These are phyloP conservation scores for Ciconia boyciana DNA, from an alignment of 2,113 vertebrate species.

Conservation along the genomic window DNA sequence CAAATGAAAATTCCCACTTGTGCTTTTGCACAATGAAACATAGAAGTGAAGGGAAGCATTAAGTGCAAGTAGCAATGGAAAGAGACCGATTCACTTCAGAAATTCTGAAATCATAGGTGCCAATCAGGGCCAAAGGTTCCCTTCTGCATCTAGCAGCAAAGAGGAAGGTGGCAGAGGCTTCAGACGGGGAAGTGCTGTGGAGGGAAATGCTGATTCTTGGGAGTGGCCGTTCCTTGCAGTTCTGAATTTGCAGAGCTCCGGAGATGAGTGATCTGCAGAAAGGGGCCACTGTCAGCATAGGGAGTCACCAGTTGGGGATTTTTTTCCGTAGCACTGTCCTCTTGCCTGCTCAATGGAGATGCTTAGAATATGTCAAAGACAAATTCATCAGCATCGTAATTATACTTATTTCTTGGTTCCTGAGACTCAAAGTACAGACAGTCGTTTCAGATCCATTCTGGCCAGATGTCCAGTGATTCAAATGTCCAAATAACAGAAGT, in stretches of 20 bases:
- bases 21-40: not conserved
- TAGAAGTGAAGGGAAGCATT: not conserved
- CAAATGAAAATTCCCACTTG: not conserved
- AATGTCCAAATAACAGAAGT: not conserved
- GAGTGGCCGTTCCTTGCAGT: not conserved
- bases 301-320: not conserved
- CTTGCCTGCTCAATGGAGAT: not conserved
- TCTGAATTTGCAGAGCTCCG: not conserved
- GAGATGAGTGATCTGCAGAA: not conserved
- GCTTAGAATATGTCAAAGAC: not conserved
- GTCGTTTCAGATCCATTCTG: not conserved
- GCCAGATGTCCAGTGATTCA: not conserved
- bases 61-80: rapidly evolving
- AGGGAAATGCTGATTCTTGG: not conserved
- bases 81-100: rapidly evolving
- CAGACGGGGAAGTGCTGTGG: rapidly evolving
- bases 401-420: not conserved
- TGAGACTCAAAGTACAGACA: not conserved
- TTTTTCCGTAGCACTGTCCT: not conserved
- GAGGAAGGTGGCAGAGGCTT: not conserved
- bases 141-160: not conserved
- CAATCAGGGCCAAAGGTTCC: not conserved
- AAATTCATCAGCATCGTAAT: not conserved
- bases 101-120: not conserved
- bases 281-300: not conserved